Percentiles rank a stretch among this genome's conserved stretches.
Evolutionary conservation across 2,797 vertebrate genomes (phyloP).

Genomic region (Acrossocheilus fasciatus): DNA sequence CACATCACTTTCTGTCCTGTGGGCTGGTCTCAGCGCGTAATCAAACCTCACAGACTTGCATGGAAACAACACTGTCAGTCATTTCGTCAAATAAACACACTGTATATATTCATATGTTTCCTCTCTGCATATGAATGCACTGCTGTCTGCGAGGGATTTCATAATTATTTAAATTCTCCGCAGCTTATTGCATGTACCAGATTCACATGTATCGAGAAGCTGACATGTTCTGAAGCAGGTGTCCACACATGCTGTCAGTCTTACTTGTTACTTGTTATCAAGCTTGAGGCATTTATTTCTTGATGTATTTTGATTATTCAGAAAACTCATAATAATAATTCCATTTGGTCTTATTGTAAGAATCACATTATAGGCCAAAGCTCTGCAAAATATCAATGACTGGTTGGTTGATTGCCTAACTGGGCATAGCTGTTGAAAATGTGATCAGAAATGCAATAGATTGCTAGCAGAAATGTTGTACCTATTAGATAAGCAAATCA

Average conservation of each 20-base stretch:
- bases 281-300: background rate
- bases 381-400: background rate
- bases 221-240: conserved; percentile 22
- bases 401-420: background rate
- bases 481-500: background rate
- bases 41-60: conserved; percentile 61
- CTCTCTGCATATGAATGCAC: conserved; percentile 42
- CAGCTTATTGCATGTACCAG: conserved; percentile 12
- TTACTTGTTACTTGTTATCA: background rate
- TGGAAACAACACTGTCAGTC: conserved; percentile 55
- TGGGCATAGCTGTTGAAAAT: background rate
- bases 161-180: conserved; percentile 42
- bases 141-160: conserved; percentile 21
- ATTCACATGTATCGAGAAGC: conserved; percentile 4
- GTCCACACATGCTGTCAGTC: conserved; percentile 2
- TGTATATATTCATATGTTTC: conserved; percentile 49
- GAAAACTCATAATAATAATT: background rate
- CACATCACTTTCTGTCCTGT: conserved; percentile 72
- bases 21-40: conserved; percentile 48
- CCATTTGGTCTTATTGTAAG: background rate
- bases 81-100: conserved; percentile 46
- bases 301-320: background rate
- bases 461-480: background rate
- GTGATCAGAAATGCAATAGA: conserved; percentile 11
- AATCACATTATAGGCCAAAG: background rate